Percentiles rank a stretch among this genome's conserved stretches.
These are phyloP conservation scores for Sphaerophoria taeniata DNA, from an alignment of 2,888 invertebrate genomes.

Conservation along the genomic window DNA sequence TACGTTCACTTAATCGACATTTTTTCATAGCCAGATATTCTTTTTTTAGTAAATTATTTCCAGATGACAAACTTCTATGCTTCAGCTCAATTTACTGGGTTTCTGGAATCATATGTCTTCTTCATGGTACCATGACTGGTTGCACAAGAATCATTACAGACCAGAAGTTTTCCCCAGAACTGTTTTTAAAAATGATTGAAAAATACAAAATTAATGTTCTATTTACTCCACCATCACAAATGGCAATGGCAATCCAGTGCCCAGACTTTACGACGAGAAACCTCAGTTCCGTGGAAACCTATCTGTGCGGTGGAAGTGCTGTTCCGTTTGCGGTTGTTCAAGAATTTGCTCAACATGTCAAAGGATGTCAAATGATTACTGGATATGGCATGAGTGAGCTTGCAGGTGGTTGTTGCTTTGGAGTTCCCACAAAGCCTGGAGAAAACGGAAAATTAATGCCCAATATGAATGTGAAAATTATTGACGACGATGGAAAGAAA, in stretches of 20 bases:
- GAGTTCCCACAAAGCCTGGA: conserved; percentile 44
- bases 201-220: conserved; percentile 67
- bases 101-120: conserved; percentile 68
- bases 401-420: conserved; percentile 33
- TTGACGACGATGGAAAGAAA: conserved; percentile 59
- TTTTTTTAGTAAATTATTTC: conserved; percentile 37
- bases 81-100: conserved; percentile 77
- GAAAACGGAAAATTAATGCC: conserved; percentile 66
- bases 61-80: conserved; percentile 65
- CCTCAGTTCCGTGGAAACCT: conserved; percentile 66
- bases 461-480: conserved; percentile 74
- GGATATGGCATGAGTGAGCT: conserved; percentile 76
- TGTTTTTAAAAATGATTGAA: conserved; percentile 73
- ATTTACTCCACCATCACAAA: conserved; percentile 75
- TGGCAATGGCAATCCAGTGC: conserved; percentile 70
- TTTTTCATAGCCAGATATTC: not conserved
- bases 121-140: conserved; percentile 64
- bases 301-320: conserved; percentile 71
- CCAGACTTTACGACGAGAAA: conserved; percentile 62
- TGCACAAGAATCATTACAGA: conserved; percentile 75
- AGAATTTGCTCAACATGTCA: conserved; percentile 59
- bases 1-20: not conserved
- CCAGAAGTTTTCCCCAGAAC: conserved; percentile 63
- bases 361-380: conserved; percentile 57
- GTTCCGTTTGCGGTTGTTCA: conserved; percentile 69